Evolutionary conservation across 2,113 vertebrate genomes (phyloP).

Genomic region (Boleophthalmus pectinirostris): DNA sequence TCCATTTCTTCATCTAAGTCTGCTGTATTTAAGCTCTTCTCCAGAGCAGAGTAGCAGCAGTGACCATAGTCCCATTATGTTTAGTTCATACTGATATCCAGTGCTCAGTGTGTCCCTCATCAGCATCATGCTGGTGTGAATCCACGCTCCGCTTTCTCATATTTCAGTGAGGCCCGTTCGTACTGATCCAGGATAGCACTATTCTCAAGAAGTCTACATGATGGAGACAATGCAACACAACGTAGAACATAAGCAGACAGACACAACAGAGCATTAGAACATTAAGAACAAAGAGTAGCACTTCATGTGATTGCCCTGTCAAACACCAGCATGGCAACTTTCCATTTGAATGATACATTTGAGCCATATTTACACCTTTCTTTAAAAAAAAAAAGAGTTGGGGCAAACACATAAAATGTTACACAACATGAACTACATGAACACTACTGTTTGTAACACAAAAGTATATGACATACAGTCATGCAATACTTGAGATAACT

Average conservation of each 20-base stretch:
- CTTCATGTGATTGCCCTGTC: constrained; percentile 47
- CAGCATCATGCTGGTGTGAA: constrained; percentile 86
- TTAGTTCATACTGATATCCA: constrained; percentile 41
- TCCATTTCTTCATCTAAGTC: constrained; percentile 48
- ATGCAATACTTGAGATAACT: constrained; percentile 53
- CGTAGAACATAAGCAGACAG: constrained; percentile 76
- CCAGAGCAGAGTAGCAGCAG: constrained; percentile 21
- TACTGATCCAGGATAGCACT: constrained; percentile 87
- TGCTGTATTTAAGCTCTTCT: constrained; percentile 37
- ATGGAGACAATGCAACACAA: constrained; percentile 88
- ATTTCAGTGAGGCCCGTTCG: constrained; percentile 85
- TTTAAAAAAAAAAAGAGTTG: constrained; percentile 24
- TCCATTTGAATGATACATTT: not conserved
- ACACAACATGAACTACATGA: constrained; percentile 59
- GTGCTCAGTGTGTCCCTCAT: constrained; percentile 79
- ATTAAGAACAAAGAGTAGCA: constrained; percentile 49
- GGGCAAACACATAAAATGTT: constrained; percentile 63
- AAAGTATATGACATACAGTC: constrained; percentile 50
- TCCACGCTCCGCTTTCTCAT: constrained; percentile 82
- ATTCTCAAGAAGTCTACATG: constrained; percentile 93
- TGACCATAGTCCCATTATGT: constrained; percentile 50
- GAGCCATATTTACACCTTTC: not conserved
- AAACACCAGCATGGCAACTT: constrained; percentile 8
- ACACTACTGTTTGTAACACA: constrained; percentile 48
- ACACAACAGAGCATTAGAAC: constrained; percentile 43